phyloP scores from a whole-genome alignment of 2,113 vertebrate species.

The Rhineura floridana region DNA sequence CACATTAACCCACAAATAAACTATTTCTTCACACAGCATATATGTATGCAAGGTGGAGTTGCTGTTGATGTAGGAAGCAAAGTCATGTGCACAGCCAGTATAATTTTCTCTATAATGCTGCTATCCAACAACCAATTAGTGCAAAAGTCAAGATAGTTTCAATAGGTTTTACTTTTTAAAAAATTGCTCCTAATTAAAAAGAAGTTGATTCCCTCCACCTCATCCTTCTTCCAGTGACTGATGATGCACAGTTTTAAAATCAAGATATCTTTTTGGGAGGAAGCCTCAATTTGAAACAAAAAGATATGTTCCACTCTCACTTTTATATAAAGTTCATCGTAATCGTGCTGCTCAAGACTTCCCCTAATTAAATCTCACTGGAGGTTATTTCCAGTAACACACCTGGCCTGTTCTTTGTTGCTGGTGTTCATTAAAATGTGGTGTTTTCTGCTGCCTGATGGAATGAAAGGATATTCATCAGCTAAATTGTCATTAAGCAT shows the following conservation, averaged over 20 bases:
- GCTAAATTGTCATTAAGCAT: constrained; percentile 79
- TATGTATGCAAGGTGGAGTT: neutral
- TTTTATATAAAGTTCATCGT: constrained; percentile 70
- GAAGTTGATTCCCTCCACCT: neutral
- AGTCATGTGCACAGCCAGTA: neutral
- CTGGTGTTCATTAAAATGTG: constrained; percentile 71
- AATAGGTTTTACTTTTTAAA: no score
- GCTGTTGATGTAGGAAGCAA: neutral
- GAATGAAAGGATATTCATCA: constrained; percentile 79
- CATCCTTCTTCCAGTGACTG: constrained; percentile 33
- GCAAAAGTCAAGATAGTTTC: neutral
- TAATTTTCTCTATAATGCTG: neutral
- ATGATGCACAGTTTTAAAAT: constrained; percentile 68
- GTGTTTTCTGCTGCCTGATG: constrained; percentile 63
- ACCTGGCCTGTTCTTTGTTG: constrained; percentile 79
- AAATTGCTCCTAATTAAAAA: constrained; percentile 49
- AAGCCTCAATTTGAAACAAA: constrained; percentile 67
- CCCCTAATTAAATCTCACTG: constrained; percentile 80
- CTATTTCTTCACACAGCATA: neutral
- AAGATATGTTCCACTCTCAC: constrained; percentile 62
- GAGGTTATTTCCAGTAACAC: constrained; percentile 83
- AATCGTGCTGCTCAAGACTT: constrained; percentile 72
- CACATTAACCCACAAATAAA: neutral
- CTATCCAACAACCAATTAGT: constrained; percentile 27
- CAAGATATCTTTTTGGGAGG: constrained; percentile 72